These are phyloP conservation scores for Syngnathus rostellatus DNA, from an alignment of 2,797 vertebrate species.

Conservation along the genomic window DNA sequence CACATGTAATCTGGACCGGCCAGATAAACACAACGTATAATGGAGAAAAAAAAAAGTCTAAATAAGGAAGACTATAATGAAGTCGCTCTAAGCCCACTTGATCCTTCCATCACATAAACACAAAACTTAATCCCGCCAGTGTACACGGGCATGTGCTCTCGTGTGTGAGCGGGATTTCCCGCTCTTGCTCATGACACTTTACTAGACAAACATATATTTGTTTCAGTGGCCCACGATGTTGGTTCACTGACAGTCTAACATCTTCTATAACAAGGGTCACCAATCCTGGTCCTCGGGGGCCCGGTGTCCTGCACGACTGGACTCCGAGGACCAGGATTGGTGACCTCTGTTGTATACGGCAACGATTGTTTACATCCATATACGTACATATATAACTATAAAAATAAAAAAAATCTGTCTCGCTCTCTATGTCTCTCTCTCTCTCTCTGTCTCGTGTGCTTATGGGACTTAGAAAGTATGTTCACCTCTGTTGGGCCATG, in stretches of 20 bases:
- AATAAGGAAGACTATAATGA: conserved; percentile 3
- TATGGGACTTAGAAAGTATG: background rate
- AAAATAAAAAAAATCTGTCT: too few relatives aligned
- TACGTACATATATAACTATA: too few relatives aligned
- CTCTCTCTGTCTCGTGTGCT: background rate
- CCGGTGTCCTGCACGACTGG: too few relatives aligned
- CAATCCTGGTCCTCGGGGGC: too few relatives aligned
- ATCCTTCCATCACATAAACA: conserved; percentile 15
- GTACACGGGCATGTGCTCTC: background rate
- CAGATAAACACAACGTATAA: conserved; percentile 34
- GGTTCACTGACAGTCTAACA: background rate
- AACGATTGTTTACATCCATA: too few relatives aligned
- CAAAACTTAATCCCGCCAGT: conserved; percentile 3
- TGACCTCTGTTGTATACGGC: too few relatives aligned
- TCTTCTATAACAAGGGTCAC: background rate
- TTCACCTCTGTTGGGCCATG: background rate
- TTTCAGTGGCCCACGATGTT: background rate
- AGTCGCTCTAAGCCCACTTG: conserved; percentile 1
- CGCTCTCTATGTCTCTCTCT: too few relatives aligned
- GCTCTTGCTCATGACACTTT: background rate
- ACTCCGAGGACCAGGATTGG: too few relatives aligned
- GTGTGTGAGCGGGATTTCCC: background rate
- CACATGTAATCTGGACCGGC: conserved; percentile 42
- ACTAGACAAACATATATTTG: background rate
- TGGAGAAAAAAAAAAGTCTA: conserved; percentile 9